phyloP scores from a whole-genome alignment of 2,888 invertebrate species.

The Norana najaformis region DNA sequence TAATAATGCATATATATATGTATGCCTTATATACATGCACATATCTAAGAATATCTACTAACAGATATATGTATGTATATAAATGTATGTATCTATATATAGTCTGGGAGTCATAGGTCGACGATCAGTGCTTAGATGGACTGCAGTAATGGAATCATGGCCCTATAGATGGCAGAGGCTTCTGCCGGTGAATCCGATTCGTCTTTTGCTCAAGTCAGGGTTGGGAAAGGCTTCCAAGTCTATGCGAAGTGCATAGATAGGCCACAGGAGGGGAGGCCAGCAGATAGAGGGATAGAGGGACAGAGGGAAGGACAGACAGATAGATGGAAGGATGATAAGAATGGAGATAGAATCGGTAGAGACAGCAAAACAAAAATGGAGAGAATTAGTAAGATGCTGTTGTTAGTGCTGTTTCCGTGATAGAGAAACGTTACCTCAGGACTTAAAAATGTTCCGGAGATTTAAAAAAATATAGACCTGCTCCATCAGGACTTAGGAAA shows the following conservation, averaged over 20 bases:
- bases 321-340: no score
- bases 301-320: neutral
- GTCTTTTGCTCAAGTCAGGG: neutral
- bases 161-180: neutral
- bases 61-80: neutral
- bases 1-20: neutral
- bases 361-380: neutral
- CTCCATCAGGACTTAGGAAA: neutral
- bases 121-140: neutral
- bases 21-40: no score
- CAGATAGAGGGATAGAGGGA: neutral
- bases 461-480: neutral
- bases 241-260: neutral
- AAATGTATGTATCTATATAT: neutral
- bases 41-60: no score
- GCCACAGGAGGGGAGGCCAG: no score
- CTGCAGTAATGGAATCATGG: no score
- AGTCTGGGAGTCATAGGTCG: neutral
- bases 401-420: neutral
- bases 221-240: neutral
- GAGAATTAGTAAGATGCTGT: no score
- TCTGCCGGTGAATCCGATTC: neutral
- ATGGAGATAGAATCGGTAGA: neutral
- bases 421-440: neutral
- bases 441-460: neutral